Evolutionary conservation across 1,140 invertebrate genomes (phyloP).

Genomic region (Drosophila ogumai): DNA sequence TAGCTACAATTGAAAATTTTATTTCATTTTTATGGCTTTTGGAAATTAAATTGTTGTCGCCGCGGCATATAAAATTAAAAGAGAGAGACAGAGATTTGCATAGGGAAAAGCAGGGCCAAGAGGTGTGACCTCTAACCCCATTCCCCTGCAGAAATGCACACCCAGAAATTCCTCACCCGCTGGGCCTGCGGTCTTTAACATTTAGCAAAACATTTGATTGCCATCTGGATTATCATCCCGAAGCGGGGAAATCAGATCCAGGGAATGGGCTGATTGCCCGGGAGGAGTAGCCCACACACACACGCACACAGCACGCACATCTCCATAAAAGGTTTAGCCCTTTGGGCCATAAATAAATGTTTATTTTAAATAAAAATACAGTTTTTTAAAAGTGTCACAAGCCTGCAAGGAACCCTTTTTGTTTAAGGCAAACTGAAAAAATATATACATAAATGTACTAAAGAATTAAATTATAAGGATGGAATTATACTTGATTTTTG

Average conservation of each 20-base stretch:
- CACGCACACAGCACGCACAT: not conserved
- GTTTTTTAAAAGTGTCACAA: not conserved
- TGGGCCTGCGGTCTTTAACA: conserved; percentile 42
- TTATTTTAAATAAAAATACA: conserved; percentile 19
- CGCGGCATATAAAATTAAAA: conserved; percentile 71
- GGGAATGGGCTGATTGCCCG: conserved; percentile 20
- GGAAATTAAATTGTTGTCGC: conserved; percentile 78
- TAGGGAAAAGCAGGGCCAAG: conserved; percentile 25
- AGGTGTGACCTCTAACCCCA: conserved; percentile 65
- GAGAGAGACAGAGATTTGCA: conserved; percentile 42
- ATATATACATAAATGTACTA: not conserved
- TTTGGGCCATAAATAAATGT: conserved; percentile 34
- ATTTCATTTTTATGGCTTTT: conserved; percentile 80
- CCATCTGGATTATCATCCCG: conserved; percentile 27
- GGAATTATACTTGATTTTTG: no score
- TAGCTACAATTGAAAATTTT: conserved; percentile 74
- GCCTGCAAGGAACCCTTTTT: not conserved
- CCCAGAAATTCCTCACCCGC: conserved; percentile 27
- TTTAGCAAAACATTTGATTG: conserved; percentile 55
- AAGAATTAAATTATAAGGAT: no score
- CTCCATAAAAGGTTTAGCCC: conserved; percentile 21
- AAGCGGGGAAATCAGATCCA: conserved; percentile 4
- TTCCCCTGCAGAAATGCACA: not conserved
- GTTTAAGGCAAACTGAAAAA: not conserved
- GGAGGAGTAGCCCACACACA: conserved; percentile 10